A percentile compares a stretch with the other conserved stretches of the same genome.
phyloP scores from a whole-genome alignment of 2,888 invertebrate genomes.

The Drosophila kuntzei region DNA sequence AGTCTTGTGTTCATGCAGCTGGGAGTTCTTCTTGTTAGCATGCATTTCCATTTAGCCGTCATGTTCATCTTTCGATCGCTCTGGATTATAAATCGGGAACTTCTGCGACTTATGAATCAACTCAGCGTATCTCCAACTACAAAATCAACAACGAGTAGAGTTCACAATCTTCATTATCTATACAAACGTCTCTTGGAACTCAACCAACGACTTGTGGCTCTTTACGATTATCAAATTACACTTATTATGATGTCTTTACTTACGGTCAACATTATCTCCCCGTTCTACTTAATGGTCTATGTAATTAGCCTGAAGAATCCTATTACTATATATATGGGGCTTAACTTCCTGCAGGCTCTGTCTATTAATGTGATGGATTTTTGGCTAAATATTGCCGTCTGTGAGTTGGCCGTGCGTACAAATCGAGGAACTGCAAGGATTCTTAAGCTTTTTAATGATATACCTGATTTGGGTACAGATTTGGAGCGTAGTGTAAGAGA shows the following conservation, averaged over 20 bases:
- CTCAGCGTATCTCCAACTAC: rapidly evolving
- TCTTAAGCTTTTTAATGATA: slow-evolving; percentile 40
- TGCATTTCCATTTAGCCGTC: slow-evolving; percentile 45
- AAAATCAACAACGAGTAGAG: not conserved
- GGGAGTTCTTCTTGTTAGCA: slow-evolving; percentile 25
- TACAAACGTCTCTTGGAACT: slow-evolving; percentile 45
- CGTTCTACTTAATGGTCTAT: slow-evolving; percentile 44
- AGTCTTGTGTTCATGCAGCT: not conserved
- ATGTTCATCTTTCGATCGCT: slow-evolving; percentile 45
- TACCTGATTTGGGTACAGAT: not conserved
- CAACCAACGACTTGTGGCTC: slow-evolving; percentile 8
- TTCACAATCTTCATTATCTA: slow-evolving; percentile 15
- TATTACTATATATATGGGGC: not conserved
- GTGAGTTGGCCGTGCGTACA: slow-evolving; percentile 36
- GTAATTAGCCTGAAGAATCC: slow-evolving; percentile 23
- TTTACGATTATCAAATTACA: slow-evolving; percentile 37
- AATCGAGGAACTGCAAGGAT: slow-evolving; percentile 35
- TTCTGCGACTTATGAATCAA: slow-evolving; percentile 16
- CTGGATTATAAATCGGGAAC: slow-evolving; percentile 51
- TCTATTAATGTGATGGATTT: slow-evolving; percentile 48
- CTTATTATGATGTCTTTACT: slow-evolving; percentile 33
- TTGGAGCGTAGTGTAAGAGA: slow-evolving; percentile 41
- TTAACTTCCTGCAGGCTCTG: slow-evolving; percentile 21
- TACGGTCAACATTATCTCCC: slow-evolving; percentile 39
- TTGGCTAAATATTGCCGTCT: slow-evolving; percentile 51